A percentile compares a stretch with the other conserved stretches of the same genome.
Conservation (phyloP, 2,797 vertebrate genomes). For the Anas bahamensis region DNA sequence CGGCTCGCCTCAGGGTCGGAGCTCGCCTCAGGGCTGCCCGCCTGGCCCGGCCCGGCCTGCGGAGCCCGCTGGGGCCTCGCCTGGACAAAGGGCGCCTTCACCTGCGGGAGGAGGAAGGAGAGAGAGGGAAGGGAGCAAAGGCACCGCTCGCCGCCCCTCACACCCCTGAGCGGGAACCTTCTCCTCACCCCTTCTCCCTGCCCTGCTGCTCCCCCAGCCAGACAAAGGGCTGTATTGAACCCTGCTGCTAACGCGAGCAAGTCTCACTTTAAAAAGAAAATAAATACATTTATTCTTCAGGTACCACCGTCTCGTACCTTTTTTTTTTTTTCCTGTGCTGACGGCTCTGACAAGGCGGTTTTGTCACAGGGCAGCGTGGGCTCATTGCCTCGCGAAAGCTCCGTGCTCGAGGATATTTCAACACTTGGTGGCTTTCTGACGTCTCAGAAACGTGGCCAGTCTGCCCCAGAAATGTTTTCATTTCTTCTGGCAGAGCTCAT, state of each 20-base stretch:
- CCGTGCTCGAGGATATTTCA: neutral
- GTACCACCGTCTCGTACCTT: neutral
- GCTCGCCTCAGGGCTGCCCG: too few species aligned
- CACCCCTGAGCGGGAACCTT: too few species aligned
- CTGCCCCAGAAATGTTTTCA: neutral
- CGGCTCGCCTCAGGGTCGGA: too few species aligned
- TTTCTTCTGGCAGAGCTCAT: neutral
- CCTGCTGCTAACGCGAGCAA: neutral
- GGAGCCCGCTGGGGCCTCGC: neutral
- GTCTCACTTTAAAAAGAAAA: neutral
- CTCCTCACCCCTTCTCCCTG: neutral
- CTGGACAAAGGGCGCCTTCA: slow-evolving; percentile 27
- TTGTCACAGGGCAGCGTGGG: neutral
- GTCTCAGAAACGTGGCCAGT: neutral
- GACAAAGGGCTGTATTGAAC: neutral
- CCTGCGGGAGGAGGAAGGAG: neutral
- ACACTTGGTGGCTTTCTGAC: neutral
- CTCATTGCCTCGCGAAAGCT: neutral
- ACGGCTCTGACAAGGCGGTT: neutral
- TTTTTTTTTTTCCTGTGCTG: neutral
- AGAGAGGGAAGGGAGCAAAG: neutral
- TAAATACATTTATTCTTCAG: too few species aligned
- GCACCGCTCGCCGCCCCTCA: neutral
- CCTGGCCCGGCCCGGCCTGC: neutral
- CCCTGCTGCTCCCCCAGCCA: neutral